Percentiles rank a stretch among this genome's conserved stretches.
These are phyloP conservation scores for Agonopterix heracliana DNA, from an alignment of 2,888 invertebrate genomes.

Conservation along the genomic window DNA sequence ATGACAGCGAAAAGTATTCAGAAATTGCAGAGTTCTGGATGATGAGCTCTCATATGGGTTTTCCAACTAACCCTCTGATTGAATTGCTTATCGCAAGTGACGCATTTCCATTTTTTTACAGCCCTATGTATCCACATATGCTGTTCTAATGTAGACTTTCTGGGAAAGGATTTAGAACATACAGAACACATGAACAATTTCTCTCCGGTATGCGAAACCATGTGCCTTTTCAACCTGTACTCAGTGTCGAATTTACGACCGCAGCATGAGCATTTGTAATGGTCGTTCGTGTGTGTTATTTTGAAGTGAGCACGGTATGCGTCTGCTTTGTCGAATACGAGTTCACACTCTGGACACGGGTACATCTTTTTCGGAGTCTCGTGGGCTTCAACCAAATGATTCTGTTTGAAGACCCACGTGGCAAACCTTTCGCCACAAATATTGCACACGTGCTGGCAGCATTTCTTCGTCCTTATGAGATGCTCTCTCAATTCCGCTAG, in stretches of 20 bases:
- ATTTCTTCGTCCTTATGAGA: constrained; percentile 19
- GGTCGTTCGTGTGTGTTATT: constrained; percentile 18
- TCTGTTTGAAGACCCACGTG: constrained; percentile 18
- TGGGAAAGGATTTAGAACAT: constrained; percentile 30
- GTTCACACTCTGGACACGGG: constrained; percentile 28
- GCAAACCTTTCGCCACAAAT: constrained; percentile 27
- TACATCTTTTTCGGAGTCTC: constrained; percentile 17
- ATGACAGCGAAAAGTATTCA: constrained; percentile 2
- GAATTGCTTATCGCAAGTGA: constrained; percentile 22
- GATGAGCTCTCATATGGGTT: constrained; percentile 33
- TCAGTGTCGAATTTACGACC: constrained; percentile 37
- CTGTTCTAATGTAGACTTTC: constrained; percentile 19
- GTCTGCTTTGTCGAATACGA: constrained; percentile 20
- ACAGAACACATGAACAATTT: constrained; percentile 39
- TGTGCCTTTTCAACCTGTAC: constrained; percentile 40
- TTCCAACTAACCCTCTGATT: constrained; percentile 27
- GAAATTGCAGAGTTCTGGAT: constrained; percentile 36
- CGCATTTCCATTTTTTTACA: constrained; percentile 21
- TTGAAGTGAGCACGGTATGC: constrained; percentile 23
- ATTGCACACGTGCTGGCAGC: constrained; percentile 27
- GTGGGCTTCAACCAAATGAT: constrained; percentile 25
- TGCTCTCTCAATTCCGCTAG: constrained; percentile 23
- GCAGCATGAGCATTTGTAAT: constrained; percentile 16
- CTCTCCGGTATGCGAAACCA: constrained; percentile 43
- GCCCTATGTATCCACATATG: constrained; percentile 28